These are phyloP conservation scores for Callitettix versicolor DNA, from an alignment of 1,140 invertebrate species.

Conservation along the genomic window DNA sequence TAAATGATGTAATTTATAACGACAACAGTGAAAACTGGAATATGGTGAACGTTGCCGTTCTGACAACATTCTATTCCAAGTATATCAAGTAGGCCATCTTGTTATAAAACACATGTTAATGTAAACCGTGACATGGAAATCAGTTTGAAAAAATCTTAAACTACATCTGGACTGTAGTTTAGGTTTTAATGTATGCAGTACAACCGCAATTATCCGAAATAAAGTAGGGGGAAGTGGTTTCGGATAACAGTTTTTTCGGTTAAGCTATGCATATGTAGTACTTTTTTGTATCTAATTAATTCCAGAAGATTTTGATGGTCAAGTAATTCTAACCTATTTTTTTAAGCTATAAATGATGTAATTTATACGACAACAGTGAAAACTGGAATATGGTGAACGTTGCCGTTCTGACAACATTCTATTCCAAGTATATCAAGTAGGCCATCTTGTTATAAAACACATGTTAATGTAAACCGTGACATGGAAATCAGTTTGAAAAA, in stretches of 20 bases:
- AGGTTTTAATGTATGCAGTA: neutral
- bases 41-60: slow-evolving; percentile 80
- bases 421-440: slow-evolving; percentile 78
- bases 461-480: neutral
- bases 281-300: no score
- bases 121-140: neutral
- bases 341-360: neutral
- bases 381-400: slow-evolving; percentile 92
- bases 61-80: slow-evolving; percentile 67
- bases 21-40: slow-evolving; percentile 71
- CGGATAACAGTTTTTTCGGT: neutral
- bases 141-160: neutral
- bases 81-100: slow-evolving; percentile 70
- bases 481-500: neutral
- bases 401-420: slow-evolving; percentile 62
- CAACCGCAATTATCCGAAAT: neutral
- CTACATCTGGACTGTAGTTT: neutral
- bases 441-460: slow-evolving; percentile 17
- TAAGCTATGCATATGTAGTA: no score
- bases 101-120: slow-evolving; percentile 8
- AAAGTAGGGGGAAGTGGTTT: neutral
- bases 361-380: slow-evolving; percentile 51
- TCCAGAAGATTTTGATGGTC: no score
- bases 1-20: slow-evolving; percentile 34
- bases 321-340: no score